A percentile compares a stretch with the other conserved stretches of the same genome.
phyloP scores from a whole-genome alignment of 2,113 vertebrate genomes.

The Ellobius talpinus region DNA sequence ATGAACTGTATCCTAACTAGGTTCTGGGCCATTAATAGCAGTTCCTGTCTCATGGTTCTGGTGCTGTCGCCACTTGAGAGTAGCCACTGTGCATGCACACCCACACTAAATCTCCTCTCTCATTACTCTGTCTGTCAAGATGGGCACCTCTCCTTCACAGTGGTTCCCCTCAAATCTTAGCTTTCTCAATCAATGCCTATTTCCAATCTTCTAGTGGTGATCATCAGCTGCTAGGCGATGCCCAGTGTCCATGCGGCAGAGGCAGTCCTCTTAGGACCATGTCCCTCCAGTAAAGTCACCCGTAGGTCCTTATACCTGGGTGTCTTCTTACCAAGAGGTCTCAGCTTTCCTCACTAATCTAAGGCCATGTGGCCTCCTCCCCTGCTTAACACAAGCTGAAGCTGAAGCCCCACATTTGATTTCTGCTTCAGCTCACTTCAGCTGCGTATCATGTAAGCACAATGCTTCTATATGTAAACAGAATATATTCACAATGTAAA shows the following conservation, averaged over 20 bases:
- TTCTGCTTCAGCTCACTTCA: not conserved
- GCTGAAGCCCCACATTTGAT: not conserved
- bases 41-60: not conserved
- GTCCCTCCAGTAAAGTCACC: not conserved
- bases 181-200: not conserved
- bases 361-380: not conserved
- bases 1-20: not conserved
- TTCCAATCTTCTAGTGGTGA: not conserved
- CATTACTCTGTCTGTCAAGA: not conserved
- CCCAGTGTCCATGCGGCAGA: not conserved
- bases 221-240: not conserved
- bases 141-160: not conserved
- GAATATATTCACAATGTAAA: not conserved
- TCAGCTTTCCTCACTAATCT: not conserved
- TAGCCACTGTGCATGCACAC: not conserved
- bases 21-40: not conserved
- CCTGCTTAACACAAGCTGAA: not conserved
- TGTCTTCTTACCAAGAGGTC: not conserved
- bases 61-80: not conserved
- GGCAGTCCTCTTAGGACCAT: not conserved
- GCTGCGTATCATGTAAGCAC: not conserved
- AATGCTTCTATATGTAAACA: not conserved
- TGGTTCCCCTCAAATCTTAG: not conserved
- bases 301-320: not conserved
- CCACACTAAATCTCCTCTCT: not conserved